Percentiles rank a stretch among this genome's conserved stretches.
These are phyloP conservation scores for Suricata suricatta DNA, from an alignment of 2,113 vertebrate genomes.

Conservation along the genomic window DNA sequence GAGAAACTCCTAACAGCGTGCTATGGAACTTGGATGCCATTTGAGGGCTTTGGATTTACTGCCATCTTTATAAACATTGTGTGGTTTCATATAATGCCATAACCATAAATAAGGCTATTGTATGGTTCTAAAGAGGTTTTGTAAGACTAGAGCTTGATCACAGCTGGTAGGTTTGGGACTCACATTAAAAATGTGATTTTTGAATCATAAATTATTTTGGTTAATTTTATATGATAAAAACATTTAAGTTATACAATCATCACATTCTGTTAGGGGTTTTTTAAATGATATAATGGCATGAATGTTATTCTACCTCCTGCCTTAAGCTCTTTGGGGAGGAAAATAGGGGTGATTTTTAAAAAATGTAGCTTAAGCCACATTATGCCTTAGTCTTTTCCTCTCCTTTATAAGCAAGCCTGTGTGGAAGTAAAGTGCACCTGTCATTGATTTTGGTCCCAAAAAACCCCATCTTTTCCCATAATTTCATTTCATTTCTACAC, in stretches of 20 bases:
- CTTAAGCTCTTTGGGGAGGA: background rate
- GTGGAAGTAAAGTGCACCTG: slow-evolving; percentile 1
- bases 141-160: background rate
- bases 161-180: background rate
- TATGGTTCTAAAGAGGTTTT: background rate
- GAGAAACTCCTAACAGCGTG: background rate
- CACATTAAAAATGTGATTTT: background rate
- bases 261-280: background rate
- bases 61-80: fast-evolving
- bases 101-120: background rate
- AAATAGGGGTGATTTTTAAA: background rate
- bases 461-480: background rate
- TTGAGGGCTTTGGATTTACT: background rate
- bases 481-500: slow-evolving; percentile 43
- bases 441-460: slow-evolving; percentile 31
- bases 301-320: background rate
- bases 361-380: background rate
- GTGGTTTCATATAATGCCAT: no score
- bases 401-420: background rate
- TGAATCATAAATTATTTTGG: background rate
- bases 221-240: slow-evolving; percentile 26
- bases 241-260: background rate
- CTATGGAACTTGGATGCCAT: background rate
- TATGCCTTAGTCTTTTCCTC: background rate
- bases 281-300: background rate